These are phyloP conservation scores for Crypturellus tataupa DNA, from an alignment of 2,797 vertebrate species.

Conservation along the genomic window DNA sequence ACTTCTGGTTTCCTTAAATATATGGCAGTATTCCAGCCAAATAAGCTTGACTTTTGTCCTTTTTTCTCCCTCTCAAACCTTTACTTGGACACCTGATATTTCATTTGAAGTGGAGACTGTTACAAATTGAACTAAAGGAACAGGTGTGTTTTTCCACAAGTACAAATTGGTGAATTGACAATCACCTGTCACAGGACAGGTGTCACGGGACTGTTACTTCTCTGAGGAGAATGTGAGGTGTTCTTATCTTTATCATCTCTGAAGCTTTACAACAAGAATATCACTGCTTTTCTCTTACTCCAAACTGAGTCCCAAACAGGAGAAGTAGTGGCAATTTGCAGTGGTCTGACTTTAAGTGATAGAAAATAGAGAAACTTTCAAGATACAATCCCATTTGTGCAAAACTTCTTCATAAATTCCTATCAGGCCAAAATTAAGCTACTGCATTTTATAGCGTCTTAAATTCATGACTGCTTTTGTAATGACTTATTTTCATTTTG, in stretches of 20 bases:
- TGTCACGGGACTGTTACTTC: not conserved
- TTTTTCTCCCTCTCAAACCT: not conserved
- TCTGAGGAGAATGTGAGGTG: not conserved
- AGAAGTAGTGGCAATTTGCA: too few relatives aligned
- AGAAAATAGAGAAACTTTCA: too few relatives aligned
- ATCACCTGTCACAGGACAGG: not conserved
- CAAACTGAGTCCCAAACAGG: not conserved
- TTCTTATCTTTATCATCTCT: not conserved
- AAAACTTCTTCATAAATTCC: not conserved
- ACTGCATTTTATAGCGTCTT: not conserved
- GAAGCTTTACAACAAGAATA: not conserved
- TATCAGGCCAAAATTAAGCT: not conserved
- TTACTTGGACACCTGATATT: rapidly evolving
- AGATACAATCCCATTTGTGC: rapidly evolving
- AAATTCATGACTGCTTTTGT: not conserved
- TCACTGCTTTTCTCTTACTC: not conserved
- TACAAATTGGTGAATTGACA: too few relatives aligned
- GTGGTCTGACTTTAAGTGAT: too few relatives aligned
- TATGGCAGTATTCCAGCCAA: constrained; percentile 40
- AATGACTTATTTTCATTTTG: not conserved
- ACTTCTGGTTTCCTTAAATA: constrained; percentile 52
- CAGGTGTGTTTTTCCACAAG: not conserved
- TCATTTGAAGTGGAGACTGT: not conserved
- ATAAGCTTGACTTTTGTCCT: not conserved
- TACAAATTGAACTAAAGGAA: rapidly evolving